Evolutionary conservation across 2,888 invertebrate species (phyloP).

Genomic region (Cactoblastis cactorum): DNA sequence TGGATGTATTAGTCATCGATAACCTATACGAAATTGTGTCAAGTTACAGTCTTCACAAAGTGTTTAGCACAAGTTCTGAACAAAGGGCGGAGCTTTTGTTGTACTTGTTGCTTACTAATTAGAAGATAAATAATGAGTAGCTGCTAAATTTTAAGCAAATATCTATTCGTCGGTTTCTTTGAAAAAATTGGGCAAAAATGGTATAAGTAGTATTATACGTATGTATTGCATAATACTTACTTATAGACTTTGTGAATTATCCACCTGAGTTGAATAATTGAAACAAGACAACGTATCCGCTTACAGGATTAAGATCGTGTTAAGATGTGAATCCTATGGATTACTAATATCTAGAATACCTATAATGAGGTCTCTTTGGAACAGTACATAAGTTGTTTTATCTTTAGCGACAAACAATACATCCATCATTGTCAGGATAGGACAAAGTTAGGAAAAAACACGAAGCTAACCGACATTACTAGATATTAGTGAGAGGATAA

Average conservation of each 20-base stretch:
- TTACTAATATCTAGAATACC: no score
- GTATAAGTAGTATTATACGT: no score
- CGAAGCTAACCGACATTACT: not conserved
- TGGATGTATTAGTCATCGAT: conserved; percentile 27
- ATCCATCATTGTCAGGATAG: conserved; percentile 23
- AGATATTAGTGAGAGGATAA: not conserved
- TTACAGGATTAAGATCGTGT: not conserved
- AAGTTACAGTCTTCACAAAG: conserved; percentile 19
- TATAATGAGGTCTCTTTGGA: no score
- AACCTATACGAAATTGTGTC: conserved; percentile 22
- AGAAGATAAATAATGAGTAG: conserved; percentile 18
- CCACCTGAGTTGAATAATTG: not conserved
- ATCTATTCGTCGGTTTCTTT: not conserved
- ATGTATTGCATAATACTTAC: no score
- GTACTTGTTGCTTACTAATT: conserved; percentile 10
- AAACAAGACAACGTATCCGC: not conserved
- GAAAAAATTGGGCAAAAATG: no score
- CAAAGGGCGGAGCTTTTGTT: conserved; percentile 27
- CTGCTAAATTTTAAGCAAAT: not conserved
- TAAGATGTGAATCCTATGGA: not conserved
- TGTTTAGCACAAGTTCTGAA: conserved; percentile 19
- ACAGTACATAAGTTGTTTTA: conserved; percentile 17
- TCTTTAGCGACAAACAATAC: conserved; percentile 19
- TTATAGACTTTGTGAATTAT: no score
- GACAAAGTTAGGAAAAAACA: conserved; percentile 3